These are phyloP conservation scores for Hetaerina titia DNA, from an alignment of 2,888 invertebrate genomes.

Conservation along the genomic window DNA sequence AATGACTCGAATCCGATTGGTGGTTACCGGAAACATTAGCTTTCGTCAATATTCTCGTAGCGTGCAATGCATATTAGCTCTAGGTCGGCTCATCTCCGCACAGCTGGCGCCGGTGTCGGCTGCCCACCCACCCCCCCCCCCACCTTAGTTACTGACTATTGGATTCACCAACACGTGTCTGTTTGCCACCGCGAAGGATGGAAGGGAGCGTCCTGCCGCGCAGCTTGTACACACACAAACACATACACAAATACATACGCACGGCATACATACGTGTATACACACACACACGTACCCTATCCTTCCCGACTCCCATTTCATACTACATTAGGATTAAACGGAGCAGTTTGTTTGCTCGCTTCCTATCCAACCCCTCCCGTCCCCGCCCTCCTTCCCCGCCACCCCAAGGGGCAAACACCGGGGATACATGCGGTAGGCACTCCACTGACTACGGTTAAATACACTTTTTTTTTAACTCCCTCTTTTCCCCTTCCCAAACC, in stretches of 20 bases:
- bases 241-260: neutral
- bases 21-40: conserved; percentile 49
- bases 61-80: conserved; percentile 52
- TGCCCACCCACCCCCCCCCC: neutral
- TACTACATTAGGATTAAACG: conserved; percentile 63
- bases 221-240: neutral
- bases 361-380: neutral
- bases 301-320: conserved; percentile 50
- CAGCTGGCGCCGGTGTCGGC: neutral
- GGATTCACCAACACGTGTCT: conserved; percentile 34
- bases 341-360: conserved; percentile 57
- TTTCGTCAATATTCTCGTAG: conserved; percentile 55
- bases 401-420: neutral
- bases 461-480: neutral
- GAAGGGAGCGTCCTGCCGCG: neutral
- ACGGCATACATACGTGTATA: neutral
- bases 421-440: neutral
- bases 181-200: neutral
- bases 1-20: conserved; percentile 56
- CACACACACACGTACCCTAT: neutral
- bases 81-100: neutral
- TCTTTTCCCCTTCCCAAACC: too few species aligned
- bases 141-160: conserved; percentile 37
- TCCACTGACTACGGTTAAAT: neutral
- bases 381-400: neutral